phyloP scores from a whole-genome alignment of 2,113 vertebrate genomes.

The human (Homo sapiens) region DNA sequence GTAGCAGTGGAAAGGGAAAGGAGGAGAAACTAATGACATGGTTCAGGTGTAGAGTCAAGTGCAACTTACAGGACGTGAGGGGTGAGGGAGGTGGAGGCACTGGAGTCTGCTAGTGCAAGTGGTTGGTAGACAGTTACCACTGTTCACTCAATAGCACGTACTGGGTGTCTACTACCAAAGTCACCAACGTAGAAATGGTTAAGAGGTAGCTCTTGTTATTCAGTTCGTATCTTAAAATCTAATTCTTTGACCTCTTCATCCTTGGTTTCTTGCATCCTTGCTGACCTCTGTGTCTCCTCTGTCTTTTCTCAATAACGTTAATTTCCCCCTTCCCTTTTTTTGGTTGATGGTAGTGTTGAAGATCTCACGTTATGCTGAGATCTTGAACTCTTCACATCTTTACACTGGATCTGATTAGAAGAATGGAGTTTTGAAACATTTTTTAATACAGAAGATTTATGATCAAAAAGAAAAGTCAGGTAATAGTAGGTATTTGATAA shows the following conservation, averaged over 20 bases:
- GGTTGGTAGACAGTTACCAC: fast-evolving
- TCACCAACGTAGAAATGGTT: neutral
- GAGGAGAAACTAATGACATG: neutral
- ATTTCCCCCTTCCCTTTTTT: neutral
- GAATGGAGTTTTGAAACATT: neutral
- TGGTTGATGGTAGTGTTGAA: neutral
- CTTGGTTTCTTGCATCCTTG: neutral
- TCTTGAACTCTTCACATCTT: neutral
- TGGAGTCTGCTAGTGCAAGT: neutral
- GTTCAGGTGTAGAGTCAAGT: neutral
- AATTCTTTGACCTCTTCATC: neutral
- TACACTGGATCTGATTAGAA: neutral
- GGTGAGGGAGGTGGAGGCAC: neutral
- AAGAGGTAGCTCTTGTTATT: neutral
- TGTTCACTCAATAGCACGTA: neutral
- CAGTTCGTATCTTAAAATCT: neutral
- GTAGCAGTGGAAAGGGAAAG: neutral
- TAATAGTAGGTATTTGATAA: neutral
- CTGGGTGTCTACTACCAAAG: neutral
- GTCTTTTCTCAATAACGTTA: neutral
- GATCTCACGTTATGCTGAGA: neutral
- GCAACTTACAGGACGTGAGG: neutral
- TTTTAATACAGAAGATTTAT: neutral
- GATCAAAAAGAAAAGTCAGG: neutral
- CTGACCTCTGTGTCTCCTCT: neutral